phyloP scores from a whole-genome alignment of 1,140 invertebrate species.

The Pararge aegeria region DNA sequence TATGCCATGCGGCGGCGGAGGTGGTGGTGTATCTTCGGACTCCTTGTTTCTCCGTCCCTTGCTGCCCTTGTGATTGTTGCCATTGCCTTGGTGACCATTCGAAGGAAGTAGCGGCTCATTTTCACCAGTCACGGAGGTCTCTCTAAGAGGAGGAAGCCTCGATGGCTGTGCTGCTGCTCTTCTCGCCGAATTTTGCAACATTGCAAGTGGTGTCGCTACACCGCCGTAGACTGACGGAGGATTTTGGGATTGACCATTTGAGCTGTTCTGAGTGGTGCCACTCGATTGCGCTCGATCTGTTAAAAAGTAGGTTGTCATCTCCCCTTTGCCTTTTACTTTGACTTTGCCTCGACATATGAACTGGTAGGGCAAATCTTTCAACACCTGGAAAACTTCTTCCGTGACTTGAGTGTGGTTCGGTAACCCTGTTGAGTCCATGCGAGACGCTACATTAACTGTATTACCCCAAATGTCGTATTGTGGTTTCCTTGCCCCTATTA shows the following conservation, averaged over 20 bases:
- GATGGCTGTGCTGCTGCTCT: conserved; percentile 63
- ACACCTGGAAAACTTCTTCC: conserved; percentile 88
- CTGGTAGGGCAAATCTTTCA: conserved; percentile 87
- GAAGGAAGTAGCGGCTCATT: conserved; percentile 84
- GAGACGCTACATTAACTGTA: conserved; percentile 95
- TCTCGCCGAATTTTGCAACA: conserved; percentile 81
- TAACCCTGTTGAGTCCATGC: conserved; percentile 93
- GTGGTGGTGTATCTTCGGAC: conserved; percentile 63
- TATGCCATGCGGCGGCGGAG: conserved; percentile 79
- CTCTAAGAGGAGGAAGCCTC: conserved; percentile 67
- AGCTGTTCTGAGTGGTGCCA: conserved; percentile 38
- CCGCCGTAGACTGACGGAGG: conserved; percentile 83
- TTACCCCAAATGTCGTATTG: conserved; percentile 99
- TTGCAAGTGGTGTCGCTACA: conserved; percentile 84
- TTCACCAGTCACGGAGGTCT: conserved; percentile 80
- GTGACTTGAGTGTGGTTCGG: conserved; percentile 93
- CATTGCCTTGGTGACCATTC: conserved; percentile 74
- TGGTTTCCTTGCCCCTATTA: conserved; percentile 96
- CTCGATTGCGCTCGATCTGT: conserved; percentile 81
- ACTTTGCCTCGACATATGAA: conserved; percentile 92
- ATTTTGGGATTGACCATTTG: conserved; percentile 50
- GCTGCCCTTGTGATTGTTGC: conserved; percentile 77
- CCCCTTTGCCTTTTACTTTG: conserved; percentile 96
- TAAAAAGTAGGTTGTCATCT: conserved; percentile 96
- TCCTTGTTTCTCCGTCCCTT: conserved; percentile 68